Evolutionary conservation across 2,888 invertebrate species (phyloP).

Genomic region (Lamellibrachia columna): DNA sequence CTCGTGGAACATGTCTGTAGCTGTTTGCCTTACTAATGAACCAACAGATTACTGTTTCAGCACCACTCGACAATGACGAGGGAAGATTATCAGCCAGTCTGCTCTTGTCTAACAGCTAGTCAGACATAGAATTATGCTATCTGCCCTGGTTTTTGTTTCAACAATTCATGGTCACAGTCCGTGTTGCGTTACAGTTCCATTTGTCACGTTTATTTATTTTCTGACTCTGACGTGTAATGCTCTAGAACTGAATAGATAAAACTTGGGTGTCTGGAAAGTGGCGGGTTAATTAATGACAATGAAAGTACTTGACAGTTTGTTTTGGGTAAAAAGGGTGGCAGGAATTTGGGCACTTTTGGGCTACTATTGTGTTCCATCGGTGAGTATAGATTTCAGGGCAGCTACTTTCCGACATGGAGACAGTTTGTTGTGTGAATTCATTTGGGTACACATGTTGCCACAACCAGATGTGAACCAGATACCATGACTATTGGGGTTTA

Average conservation of each 20-base stretch:
- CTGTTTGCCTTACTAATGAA: constrained; percentile 6
- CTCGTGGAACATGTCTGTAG: background rate
- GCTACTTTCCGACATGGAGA: background rate
- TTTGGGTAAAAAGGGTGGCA: background rate
- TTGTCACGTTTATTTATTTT: background rate
- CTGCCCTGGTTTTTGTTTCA: background rate
- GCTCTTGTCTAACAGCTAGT: background rate
- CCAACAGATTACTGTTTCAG: background rate
- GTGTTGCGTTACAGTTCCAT: background rate
- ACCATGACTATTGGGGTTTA: background rate
- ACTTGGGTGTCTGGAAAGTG: background rate
- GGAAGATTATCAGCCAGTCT: background rate
- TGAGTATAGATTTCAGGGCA: background rate
- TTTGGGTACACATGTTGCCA: background rate
- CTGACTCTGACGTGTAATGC: background rate
- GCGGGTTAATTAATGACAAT: background rate
- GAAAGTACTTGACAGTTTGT: background rate
- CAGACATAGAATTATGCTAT: background rate
- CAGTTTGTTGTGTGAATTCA: background rate
- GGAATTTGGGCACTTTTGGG: background rate
- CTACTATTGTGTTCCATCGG: background rate
- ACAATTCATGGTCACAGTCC: background rate
- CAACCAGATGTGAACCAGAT: background rate
- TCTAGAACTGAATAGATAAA: background rate
- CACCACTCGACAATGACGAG: background rate